Percentiles rank a stretch among this genome's conserved stretches.
These are phyloP conservation scores for Cyanoramphus novaezelandiae DNA, from an alignment of 2,113 vertebrate genomes.

Conservation along the genomic window DNA sequence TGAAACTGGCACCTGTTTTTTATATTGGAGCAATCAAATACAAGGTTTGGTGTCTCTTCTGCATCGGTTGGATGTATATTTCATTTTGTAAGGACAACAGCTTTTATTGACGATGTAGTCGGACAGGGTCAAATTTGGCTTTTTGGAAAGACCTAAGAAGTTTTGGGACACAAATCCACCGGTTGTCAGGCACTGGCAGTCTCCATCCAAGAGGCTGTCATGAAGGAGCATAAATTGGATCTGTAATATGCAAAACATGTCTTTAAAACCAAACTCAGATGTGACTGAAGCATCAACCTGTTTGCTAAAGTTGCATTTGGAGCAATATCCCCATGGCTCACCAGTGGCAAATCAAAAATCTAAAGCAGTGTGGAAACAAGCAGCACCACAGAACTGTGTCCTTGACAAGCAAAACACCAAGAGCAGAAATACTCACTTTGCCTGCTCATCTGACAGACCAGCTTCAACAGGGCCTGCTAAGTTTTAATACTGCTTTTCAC, in stretches of 20 bases:
- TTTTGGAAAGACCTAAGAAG: neutral
- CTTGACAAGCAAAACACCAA: neutral
- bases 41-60: neutral
- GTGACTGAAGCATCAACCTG: neutral
- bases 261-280: neutral
- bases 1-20: neutral
- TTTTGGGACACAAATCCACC: neutral
- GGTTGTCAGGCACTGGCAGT: neutral
- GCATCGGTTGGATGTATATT: neutral
- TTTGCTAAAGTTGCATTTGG: neutral
- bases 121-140: neutral
- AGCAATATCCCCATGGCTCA: neutral
- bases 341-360: neutral
- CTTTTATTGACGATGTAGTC: neutral
- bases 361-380: neutral
- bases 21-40: neutral
- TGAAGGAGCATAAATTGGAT: neutral
- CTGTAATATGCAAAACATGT: rapidly evolving
- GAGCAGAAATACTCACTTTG: neutral
- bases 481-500: neutral
- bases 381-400: neutral
- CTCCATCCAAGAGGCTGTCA: neutral
- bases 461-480: neutral
- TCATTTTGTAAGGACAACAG: neutral
- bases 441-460: neutral